These are phyloP conservation scores for Steatornis caripensis DNA, from an alignment of 2,113 vertebrate species.

Conservation along the genomic window DNA sequence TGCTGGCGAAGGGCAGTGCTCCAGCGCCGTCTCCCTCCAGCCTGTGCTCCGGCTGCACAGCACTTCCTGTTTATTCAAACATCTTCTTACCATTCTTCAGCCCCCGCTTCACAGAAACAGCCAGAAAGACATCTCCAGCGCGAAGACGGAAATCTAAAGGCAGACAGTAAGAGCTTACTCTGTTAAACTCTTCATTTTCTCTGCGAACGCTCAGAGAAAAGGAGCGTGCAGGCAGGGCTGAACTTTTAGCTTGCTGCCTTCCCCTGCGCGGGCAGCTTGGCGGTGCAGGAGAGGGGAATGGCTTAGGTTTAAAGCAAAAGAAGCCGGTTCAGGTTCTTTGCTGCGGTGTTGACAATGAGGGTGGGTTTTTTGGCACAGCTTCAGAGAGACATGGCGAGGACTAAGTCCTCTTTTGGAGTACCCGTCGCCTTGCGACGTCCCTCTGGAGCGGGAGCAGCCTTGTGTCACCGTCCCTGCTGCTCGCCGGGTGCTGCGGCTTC, in stretches of 20 bases:
- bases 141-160: slow-evolving; percentile 76
- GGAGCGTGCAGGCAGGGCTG: slow-evolving; percentile 37
- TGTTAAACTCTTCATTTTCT: slow-evolving; percentile 75
- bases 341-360: neutral
- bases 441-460: neutral
- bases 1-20: slow-evolving; percentile 80
- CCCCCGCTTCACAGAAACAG: slow-evolving; percentile 84
- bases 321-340: slow-evolving; percentile 56
- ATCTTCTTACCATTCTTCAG: slow-evolving; percentile 85
- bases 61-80: slow-evolving; percentile 98
- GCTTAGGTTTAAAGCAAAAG: slow-evolving; percentile 35
- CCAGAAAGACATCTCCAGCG: slow-evolving; percentile 76
- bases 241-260: slow-evolving; percentile 64
- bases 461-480: neutral
- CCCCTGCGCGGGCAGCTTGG: neutral
- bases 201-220: slow-evolving; percentile 61
- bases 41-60: slow-evolving; percentile 82
- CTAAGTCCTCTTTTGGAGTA: neutral
- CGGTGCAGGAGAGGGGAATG: slow-evolving; percentile 12
- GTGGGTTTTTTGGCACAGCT: neutral
- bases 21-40: slow-evolving; percentile 83
- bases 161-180: slow-evolving; percentile 71
- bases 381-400: neutral
- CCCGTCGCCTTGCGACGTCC: neutral
- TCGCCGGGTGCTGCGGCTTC: neutral